Conservation (phyloP, 2,888 invertebrate genomes). For the Agelastica alni region DNA sequence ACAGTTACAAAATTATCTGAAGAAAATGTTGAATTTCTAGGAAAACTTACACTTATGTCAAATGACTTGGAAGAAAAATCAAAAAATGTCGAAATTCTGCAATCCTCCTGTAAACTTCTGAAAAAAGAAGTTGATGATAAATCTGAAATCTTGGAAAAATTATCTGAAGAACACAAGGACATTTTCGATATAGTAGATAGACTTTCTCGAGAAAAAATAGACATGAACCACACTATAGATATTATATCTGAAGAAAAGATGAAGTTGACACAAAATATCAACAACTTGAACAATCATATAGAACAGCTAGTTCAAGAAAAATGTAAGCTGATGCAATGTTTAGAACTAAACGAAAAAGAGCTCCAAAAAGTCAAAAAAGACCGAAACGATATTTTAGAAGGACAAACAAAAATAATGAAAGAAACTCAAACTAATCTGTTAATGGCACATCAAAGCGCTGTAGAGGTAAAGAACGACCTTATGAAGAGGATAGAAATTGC, state of each 20-base stretch:
- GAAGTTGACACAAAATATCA: constrained; percentile 17
- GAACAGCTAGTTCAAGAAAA: constrained; percentile 28
- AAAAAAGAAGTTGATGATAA: constrained; percentile 25
- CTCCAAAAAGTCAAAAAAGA: constrained; percentile 42
- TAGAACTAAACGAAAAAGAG: constrained; percentile 38
- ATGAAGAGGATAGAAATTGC: constrained; percentile 36
- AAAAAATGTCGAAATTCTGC: constrained; percentile 17
- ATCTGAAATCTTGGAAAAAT: constrained; percentile 21
- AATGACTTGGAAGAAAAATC: constrained; percentile 26
- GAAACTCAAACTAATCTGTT: constrained; percentile 44
- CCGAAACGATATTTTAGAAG: constrained; percentile 42
- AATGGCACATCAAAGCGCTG: constrained; percentile 42
- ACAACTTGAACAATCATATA: constrained; percentile 15
- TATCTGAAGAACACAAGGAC: constrained; percentile 29
- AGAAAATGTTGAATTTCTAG: constrained; percentile 20
- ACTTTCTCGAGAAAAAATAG: constrained; percentile 32
- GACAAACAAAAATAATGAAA: constrained; percentile 43
- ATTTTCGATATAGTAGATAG: constrained; percentile 33
- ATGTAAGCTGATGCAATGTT: constrained; percentile 28
- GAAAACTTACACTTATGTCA: constrained; percentile 13
- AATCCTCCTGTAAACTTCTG: constrained; percentile 18
- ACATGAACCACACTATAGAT: constrained; percentile 23
- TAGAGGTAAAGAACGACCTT: constrained; percentile 43
- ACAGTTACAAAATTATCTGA: constrained; percentile 20
- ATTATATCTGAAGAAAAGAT: constrained; percentile 23